phyloP scores from a whole-genome alignment of 2,888 invertebrate species.

The Drosophila demipolita region DNA sequence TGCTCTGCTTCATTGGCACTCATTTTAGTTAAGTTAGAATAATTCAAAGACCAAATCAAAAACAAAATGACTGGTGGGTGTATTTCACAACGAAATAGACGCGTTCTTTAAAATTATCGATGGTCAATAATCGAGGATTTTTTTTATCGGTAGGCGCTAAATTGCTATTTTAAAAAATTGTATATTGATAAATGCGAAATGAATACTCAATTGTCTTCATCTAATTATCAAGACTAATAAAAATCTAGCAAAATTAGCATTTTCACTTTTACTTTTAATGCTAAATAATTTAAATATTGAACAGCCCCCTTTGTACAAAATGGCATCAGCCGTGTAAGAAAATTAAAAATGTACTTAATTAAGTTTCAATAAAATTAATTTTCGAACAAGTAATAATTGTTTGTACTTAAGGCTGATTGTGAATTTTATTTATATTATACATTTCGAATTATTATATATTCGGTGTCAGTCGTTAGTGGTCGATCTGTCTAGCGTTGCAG shows the following conservation, averaged over 20 bases:
- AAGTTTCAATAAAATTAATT: slow-evolving; percentile 13
- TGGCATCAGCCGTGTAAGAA: not conserved
- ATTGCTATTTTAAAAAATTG: not conserved
- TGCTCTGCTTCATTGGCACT: not conserved
- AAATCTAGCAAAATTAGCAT: not conserved
- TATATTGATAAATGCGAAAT: not conserved
- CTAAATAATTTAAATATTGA: not conserved
- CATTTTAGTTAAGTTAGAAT: not conserved
- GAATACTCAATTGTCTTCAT: not conserved
- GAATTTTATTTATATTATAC: slow-evolving; percentile 45
- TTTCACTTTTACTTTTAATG: not conserved
- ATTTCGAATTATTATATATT: slow-evolving; percentile 15
- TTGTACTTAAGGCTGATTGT: slow-evolving; percentile 62
- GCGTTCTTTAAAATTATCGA: slow-evolving; percentile 7
- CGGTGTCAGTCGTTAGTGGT: slow-evolving; percentile 21
- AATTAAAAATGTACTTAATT: not conserved
- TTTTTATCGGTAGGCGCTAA: not conserved
- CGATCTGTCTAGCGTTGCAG: slow-evolving; percentile 53
- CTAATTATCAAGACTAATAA: not conserved
- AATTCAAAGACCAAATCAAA: not conserved
- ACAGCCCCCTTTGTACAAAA: not conserved
- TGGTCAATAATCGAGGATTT: not conserved
- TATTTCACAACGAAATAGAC: slow-evolving; percentile 47
- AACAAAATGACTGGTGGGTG: not conserved
- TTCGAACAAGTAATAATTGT: slow-evolving; percentile 16